Evolutionary conservation across 2,797 vertebrate species (phyloP), one percentile per base, ranked within the genome.

Genomic region (Siniperca undulata): DNA sequence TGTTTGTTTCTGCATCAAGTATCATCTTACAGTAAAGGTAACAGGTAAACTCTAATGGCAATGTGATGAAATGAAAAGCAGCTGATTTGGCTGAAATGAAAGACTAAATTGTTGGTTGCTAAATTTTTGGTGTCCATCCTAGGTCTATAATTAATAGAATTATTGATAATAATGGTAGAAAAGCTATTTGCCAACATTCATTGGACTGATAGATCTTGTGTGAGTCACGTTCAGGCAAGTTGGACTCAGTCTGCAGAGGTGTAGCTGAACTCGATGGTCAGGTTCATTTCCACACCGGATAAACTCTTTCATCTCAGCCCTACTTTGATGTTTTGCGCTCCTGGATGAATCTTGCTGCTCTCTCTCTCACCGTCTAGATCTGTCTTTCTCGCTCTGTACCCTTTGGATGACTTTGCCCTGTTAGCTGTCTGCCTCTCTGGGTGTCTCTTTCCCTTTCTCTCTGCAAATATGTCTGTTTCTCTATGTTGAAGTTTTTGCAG

Each of bases 241-340:
- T 90, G 38, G 80, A 74, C 73, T 88, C 62, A 55, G 81, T 67
- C 69, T 85, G 82, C 73, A 75, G 84, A 81, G 72, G 71, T 87
- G 86, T 50, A 81, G 77, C 86, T 88, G 89, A 89, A 91, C 87
- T 81, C 70, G 16, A 58, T 68, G 90, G 86, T 87, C 91, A 85
- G 90, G 89, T 93, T 93, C 90, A 93, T 93, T 95, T 93, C 88
- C 90, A 92, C 91, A 86, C 88, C 83, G 92, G 90, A 94, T 94
- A 92, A 93, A 81, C 89, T 88, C 91, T 93, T 94, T 95, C 92
- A 93, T 94, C 91, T 94, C 70, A 77, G 81, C 60, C 84, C 59
- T 85, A 85, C 92, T 95, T 95, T 95, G 91, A 94, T 92, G 90
- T 91, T 88, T 81, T 76, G 84, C 62, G 62, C 90, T 90, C 84